Percentiles rank a stretch among this genome's conserved stretches.
These are phyloP conservation scores for Pseudorectes ferrugineus DNA, from an alignment of 2,113 vertebrate genomes.

Conservation along the genomic window DNA sequence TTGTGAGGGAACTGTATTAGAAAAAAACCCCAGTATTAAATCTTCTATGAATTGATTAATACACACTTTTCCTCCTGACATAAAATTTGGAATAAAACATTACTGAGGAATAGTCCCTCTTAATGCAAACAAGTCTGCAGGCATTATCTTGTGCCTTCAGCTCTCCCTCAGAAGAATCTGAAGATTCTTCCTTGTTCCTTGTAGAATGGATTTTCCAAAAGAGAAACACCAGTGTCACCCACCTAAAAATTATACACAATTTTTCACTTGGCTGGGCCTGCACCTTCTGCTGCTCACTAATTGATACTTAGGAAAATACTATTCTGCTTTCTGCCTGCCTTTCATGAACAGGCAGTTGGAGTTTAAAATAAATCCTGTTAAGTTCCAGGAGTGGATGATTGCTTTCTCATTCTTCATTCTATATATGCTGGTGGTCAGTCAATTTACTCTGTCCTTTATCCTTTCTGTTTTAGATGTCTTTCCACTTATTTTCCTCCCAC, in stretches of 20 bases:
- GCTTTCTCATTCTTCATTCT: constrained; percentile 6
- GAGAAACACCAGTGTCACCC: background rate
- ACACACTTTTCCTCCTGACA: background rate
- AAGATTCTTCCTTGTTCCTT: background rate
- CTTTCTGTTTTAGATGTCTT: background rate
- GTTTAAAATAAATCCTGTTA: constrained; percentile 50
- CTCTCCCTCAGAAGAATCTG: background rate
- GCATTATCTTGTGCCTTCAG: background rate
- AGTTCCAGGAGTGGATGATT: constrained; percentile 19
- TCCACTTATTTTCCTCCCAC: background rate
- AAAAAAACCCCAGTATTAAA: background rate
- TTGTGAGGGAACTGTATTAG: background rate
- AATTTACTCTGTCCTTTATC: constrained; percentile 6
- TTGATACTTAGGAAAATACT: constrained; percentile 8
- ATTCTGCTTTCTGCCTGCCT: constrained; percentile 2
- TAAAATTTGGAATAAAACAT: background rate
- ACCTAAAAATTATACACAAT: background rate
- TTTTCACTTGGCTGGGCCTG: constrained; percentile 10
- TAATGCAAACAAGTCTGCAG: background rate
- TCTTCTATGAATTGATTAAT: background rate
- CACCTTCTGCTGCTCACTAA: background rate
- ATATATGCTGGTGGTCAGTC: background rate
- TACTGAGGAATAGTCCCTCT: background rate
- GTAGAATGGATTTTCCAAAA: background rate
- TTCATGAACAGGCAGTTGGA: background rate